phyloP scores from a whole-genome alignment of 1,140 invertebrate genomes.

The Dinoponera quadriceps region DNA sequence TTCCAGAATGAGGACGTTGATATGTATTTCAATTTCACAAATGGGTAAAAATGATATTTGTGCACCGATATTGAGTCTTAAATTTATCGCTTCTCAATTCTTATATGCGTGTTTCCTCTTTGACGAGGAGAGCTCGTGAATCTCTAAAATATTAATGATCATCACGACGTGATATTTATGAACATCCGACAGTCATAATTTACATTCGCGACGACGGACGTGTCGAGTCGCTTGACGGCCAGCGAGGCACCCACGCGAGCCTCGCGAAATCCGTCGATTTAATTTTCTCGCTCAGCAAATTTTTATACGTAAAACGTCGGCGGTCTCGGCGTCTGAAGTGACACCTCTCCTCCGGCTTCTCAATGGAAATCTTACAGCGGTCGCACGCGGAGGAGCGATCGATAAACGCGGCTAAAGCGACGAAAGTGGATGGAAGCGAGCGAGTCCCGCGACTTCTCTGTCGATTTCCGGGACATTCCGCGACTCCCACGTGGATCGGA shows the following conservation, averaged over 20 bases:
- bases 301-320: constrained; percentile 37
- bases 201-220: constrained; percentile 15
- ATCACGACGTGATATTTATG: too few species aligned
- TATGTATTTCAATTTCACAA: too few species aligned
- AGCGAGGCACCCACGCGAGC: constrained; percentile 3
- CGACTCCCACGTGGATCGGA: constrained; percentile 79
- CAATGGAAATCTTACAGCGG: constrained; percentile 40
- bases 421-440: constrained; percentile 45
- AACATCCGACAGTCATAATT: constrained; percentile 22
- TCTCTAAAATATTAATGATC: not conserved
- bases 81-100: not conserved
- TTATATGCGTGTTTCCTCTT: not conserved
- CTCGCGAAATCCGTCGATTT: constrained; percentile 50
- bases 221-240: constrained; percentile 6
- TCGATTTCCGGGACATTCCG: constrained; percentile 67
- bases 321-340: constrained; percentile 33
- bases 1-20: too few species aligned
- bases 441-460: constrained; percentile 38
- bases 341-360: constrained; percentile 43
- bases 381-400: constrained; percentile 25
- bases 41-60: too few species aligned
- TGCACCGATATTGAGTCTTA: too few species aligned
- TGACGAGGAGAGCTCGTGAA: not conserved
- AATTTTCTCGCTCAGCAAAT: constrained; percentile 37
- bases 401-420: constrained; percentile 44